Conservation (phyloP, 2,797 vertebrate genomes). For the Hozukius guyotensis region DNA sequence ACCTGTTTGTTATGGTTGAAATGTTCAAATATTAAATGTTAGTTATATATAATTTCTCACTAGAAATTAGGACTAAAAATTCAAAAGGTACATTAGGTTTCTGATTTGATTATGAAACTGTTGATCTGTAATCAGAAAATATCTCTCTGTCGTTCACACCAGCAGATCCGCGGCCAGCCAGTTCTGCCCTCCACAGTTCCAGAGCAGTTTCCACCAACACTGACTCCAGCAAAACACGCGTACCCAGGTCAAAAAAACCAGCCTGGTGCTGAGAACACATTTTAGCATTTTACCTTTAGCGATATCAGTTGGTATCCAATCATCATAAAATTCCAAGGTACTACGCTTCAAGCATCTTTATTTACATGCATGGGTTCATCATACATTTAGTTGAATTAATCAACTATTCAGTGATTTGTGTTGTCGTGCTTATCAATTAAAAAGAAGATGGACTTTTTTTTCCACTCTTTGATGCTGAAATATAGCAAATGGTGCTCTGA, state of each 20-base stretch:
- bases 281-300: background rate
- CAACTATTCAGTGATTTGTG: background rate
- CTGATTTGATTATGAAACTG: background rate
- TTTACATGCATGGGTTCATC: background rate
- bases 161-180: constrained; percentile 78
- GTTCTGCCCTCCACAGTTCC: constrained; percentile 52
- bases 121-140: background rate
- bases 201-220: constrained; percentile 65
- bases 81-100: background rate
- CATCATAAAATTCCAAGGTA: background rate
- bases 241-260: constrained; percentile 77
- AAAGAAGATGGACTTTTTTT: background rate
- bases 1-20: background rate
- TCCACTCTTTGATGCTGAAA: background rate
- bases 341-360: background rate
- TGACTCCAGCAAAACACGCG: constrained; percentile 44
- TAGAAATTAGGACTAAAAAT: background rate
- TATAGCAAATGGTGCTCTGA: background rate
- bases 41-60: background rate
- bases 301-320: background rate
- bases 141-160: constrained; percentile 19
- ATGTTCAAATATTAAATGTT: background rate
- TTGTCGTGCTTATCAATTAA: background rate
- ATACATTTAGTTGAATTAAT: background rate
- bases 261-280: constrained; percentile 82